Percentiles rank a stretch among this genome's conserved stretches.
phyloP scores from a whole-genome alignment of 1,140 invertebrate species.

The Teleogryllus occipitalis region DNA sequence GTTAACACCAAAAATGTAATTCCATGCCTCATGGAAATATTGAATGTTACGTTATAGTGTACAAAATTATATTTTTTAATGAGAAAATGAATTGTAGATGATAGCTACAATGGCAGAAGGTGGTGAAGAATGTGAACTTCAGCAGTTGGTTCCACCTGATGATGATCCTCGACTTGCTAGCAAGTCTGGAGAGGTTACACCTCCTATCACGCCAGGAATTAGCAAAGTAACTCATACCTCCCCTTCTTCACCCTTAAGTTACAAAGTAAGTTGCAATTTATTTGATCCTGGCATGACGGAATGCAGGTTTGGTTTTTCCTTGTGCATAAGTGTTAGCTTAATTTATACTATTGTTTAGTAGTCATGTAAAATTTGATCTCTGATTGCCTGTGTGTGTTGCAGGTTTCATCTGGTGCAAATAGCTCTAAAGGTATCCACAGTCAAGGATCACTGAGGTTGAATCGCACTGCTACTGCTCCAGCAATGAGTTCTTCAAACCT shows the following conservation, averaged over 20 bases:
- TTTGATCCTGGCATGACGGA: conserved; percentile 9
- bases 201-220: conserved; percentile 18
- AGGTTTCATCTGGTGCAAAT: conserved; percentile 16
- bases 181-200: conserved; percentile 20
- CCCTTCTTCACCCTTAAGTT: conserved; percentile 15
- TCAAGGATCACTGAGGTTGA: conserved; percentile 13
- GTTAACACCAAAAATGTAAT: no score
- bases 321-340: not conserved
- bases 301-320: not conserved
- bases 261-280: conserved; percentile 14
- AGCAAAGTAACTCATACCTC: conserved; percentile 20
- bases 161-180: conserved; percentile 9
- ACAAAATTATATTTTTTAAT: no score
- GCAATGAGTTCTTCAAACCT: conserved; percentile 11
- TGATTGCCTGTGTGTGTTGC: not conserved
- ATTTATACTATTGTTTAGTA: not conserved
- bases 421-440: conserved; percentile 7
- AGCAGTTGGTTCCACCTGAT: conserved; percentile 21
- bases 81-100: not conserved
- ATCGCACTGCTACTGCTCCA: conserved; percentile 13
- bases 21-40: no score
- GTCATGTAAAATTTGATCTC: not conserved
- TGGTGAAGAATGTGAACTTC: conserved; percentile 23
- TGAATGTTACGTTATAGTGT: no score
- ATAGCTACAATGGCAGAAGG: conserved; percentile 13